Base-by-base conservation (phyloP, 1,140 invertebrate species). In the Cydia strobilella region DNA sequence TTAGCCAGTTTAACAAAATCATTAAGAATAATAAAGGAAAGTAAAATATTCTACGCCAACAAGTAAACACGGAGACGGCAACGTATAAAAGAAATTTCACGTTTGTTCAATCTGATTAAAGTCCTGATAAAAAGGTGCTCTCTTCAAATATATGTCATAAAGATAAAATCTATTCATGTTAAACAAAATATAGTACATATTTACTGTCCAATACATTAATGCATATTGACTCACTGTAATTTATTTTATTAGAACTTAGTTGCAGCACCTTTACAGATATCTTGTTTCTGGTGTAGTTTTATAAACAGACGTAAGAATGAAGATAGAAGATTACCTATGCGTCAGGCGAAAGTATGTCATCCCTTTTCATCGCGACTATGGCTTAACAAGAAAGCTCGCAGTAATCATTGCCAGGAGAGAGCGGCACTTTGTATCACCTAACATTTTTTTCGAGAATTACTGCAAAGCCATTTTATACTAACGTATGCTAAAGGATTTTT, bases 261-360 rank as follows among this genome's bases (percentile, higher is more conserved):
- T 20, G 20, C 5, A 59, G 54, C 54, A 59, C 20, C 20, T 59
- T 23, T 23, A 23, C 54, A 59, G 7, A 59, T 23, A 23, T 23
- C 15, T 23, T 23, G 54, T 59, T 59, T 69, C 15, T 20, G 65
- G 39, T 18, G 65, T 69, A 18, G 65, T 69, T 65, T 18, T 65
- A 65, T 31, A 65, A 69, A 39, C 27, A 69, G 31, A 35, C 27
- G 6, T 35, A 10, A 69, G 31, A 69, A 69, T 69, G 65, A 69
- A 39, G 65, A 69, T 12, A 69, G 65, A 69, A 39, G 31, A 69
- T 35, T 39, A 45, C 42, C 12, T 45, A 69, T 69, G 65, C 65
- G 65, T 69, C 65, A 69, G 35, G 48, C 51, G 35, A 74, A 74
- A 74, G 73, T 74, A 74, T 74, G 73, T 74, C 73, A 74, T 74